Percentiles rank a stretch among this genome's conserved stretches.
Evolutionary conservation across 2,797 vertebrate genomes (phyloP).

Genomic region (Sebastes baramenuke): DNA sequence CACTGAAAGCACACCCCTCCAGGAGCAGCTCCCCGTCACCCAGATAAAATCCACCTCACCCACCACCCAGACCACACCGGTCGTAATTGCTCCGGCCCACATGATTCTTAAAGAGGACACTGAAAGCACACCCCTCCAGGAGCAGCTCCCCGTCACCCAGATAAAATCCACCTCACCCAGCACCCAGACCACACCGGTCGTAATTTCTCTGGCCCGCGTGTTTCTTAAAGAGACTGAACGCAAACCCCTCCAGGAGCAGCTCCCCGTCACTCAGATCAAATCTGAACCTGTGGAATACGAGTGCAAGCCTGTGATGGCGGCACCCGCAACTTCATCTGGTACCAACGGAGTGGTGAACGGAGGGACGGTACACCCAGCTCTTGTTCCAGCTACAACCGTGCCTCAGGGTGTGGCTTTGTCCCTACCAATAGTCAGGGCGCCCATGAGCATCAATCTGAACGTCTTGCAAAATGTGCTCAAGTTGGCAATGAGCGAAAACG

Average conservation of each 20-base stretch:
- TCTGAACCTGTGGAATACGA: constrained; percentile 95
- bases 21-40: constrained; percentile 89
- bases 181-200: too few species aligned
- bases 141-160: too few species aligned
- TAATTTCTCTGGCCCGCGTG: too few species aligned
- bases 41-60: constrained; percentile 90
- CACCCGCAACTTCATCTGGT: constrained; percentile 78
- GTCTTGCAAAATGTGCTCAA: constrained; percentile 96
- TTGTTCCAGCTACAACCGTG: constrained; percentile 46
- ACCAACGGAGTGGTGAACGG: constrained; percentile 73
- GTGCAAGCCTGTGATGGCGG: constrained; percentile 88
- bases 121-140: too few species aligned
- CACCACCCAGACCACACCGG: too few species aligned
- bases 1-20: constrained; percentile 78
- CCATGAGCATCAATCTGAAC: constrained; percentile 96
- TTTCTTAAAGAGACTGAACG: constrained; percentile 78
- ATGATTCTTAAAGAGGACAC: too few species aligned
- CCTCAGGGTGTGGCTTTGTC: constrained; percentile 93
- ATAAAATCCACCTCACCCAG: too few species aligned
- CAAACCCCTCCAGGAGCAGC: constrained; percentile 68
- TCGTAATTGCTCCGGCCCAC: too few species aligned
- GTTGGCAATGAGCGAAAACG: constrained; percentile 91
- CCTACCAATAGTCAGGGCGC: constrained; percentile 93
- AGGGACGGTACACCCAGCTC: constrained; percentile 78
- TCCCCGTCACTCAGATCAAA: constrained; percentile 97